Evolutionary conservation across 92 coral and sea anemone genomes (phyloP), one percentile per base, ranked within the genome.

Genomic region (Palythoa grandis): DNA sequence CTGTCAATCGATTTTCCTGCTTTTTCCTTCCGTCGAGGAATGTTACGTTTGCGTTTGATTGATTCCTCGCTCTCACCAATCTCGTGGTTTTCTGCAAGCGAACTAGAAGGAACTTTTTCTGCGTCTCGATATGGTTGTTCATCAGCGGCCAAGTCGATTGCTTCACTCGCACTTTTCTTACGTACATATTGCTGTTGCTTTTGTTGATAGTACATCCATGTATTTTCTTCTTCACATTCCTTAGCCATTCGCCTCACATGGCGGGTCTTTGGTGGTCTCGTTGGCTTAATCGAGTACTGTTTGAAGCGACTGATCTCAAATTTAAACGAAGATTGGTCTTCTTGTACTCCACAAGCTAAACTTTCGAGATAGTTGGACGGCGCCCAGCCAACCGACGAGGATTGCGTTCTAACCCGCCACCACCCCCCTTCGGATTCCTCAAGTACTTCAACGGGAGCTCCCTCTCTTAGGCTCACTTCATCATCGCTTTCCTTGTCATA

Each of bases 321-420:
- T 9, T 17, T 61, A 47, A 78, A 22, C 47, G 70, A 43, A 14
- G 40, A 57, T 48, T 47, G 39, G 11, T 80, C 74, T 47, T 22
- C 63, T 35, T 65, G 56, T 7, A 15, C 16, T 15, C 25, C 17
- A 65, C 58, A 77, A 73, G 58, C 47, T 14, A 87, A 84, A 11
- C 87, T 91, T 61, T 90, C 95, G 25, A 96, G 91, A 83, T 77
- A 96, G 65, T 95, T 96, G 25, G 98, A 94, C 16, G 98, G 98
- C 76, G 98, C 98, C 98, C 98, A 96, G 54, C 98, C 98, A 66
- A 90, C 90, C 19, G 96, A 92, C 52, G 76, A 85, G 75, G 92
- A 89, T 16, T 88, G 86, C 11, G 98, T 94, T 63, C 95, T 76
- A 65, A 96, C 98, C 29, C 90, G 87, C 98, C 98, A 96, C 98